A percentile compares a stretch with the other conserved stretches of the same genome.
These are phyloP conservation scores for Leptinotarsa texana DNA, from an alignment of 1,140 invertebrate genomes.

Conservation along the genomic window DNA sequence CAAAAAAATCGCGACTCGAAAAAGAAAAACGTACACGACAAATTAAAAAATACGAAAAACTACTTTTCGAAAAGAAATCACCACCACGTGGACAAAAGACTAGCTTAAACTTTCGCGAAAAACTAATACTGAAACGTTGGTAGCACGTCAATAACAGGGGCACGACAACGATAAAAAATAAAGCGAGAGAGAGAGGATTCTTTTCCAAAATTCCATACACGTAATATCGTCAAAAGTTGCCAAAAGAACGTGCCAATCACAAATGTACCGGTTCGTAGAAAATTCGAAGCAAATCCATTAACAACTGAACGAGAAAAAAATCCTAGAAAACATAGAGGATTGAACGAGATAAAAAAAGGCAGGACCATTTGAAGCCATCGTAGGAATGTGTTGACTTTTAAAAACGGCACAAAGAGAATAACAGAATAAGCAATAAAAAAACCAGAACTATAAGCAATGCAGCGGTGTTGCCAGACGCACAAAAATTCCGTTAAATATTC, in stretches of 20 bases:
- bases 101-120: constrained; percentile 1
- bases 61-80: constrained; percentile 8
- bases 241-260: not conserved
- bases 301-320: not conserved
- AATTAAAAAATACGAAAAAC: constrained; percentile 13
- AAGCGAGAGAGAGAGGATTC: too few species aligned
- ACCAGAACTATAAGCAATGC: too few species aligned
- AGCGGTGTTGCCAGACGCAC: too few species aligned
- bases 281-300: not conserved
- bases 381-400: too few species aligned
- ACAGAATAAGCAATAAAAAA: too few species aligned
- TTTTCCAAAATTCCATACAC: too few species aligned
- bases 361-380: too few species aligned
- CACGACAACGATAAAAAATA: not conserved
- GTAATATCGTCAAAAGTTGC: too few species aligned
- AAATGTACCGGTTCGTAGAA: not conserved
- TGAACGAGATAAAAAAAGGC: too few species aligned
- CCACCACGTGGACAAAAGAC: constrained; percentile 22
- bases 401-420: too few species aligned
- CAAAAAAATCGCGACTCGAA: not conserved
- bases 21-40: not conserved
- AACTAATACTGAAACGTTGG: constrained; percentile 5
- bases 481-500: too few species aligned
- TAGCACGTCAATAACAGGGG: not conserved
- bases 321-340: not conserved